Evolutionary conservation across 2,113 vertebrate genomes (phyloP).

Genomic region (Pseudopipra pipra): DNA sequence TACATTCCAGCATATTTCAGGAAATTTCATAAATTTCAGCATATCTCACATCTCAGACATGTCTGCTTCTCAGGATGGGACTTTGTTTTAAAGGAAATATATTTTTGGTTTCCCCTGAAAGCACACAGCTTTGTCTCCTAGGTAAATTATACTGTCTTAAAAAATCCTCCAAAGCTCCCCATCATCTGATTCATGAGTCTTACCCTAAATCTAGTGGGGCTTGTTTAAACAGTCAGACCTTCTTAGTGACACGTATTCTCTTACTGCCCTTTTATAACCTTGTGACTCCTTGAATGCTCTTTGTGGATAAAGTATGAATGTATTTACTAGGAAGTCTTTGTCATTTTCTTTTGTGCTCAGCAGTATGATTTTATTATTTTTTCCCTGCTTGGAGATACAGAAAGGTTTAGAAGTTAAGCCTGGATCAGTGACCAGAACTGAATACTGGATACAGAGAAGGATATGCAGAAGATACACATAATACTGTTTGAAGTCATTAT

Average conservation of each 20-base stretch:
- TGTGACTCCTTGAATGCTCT: background rate
- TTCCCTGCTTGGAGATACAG: background rate
- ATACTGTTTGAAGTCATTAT: background rate
- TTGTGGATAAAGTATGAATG: background rate
- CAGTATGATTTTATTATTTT: background rate
- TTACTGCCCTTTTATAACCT: background rate
- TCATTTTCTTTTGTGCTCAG: background rate
- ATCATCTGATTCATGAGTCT: background rate
- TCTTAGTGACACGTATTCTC: background rate
- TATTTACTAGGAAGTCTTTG: background rate
- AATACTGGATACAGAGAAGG: background rate
- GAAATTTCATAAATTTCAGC: slow-evolving; percentile 61
- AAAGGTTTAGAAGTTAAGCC: background rate
- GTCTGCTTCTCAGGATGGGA: slow-evolving; percentile 48
- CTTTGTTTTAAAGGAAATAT: slow-evolving; percentile 49
- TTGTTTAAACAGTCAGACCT: background rate
- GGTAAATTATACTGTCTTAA: background rate
- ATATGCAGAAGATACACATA: background rate
- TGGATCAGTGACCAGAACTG: background rate
- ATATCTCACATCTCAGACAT: slow-evolving; percentile 37
- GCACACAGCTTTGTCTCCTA: background rate
- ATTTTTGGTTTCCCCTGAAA: slow-evolving; percentile 56
- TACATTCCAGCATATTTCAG: slow-evolving; percentile 50
- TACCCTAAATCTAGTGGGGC: background rate
- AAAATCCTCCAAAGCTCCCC: background rate